These are phyloP conservation scores for Drosophila melanogaster DNA, from an alignment of 1,140 invertebrate genomes.

Conservation along the genomic window DNA sequence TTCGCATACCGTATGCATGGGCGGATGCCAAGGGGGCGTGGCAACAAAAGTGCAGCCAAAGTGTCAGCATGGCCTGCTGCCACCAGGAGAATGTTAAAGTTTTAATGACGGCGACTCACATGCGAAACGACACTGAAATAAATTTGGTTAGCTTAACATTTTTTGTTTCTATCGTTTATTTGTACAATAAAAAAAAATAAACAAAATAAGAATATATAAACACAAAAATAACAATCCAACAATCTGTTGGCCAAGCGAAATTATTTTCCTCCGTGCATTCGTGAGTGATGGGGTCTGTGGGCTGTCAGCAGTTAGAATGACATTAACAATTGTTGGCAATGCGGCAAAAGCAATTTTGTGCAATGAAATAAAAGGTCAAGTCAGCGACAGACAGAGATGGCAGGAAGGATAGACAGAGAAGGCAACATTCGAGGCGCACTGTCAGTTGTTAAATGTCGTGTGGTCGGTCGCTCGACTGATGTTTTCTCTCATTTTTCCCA, in stretches of 20 bases:
- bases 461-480: conserved; percentile 36
- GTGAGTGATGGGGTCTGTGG: conserved; percentile 29
- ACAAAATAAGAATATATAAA: too few species aligned
- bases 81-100: conserved; percentile 74
- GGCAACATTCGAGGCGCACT: conserved; percentile 28
- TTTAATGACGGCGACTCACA: conserved; percentile 65
- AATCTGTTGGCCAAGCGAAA: too few species aligned
- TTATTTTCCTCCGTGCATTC: conserved; percentile 1
- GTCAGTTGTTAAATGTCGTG: conserved; percentile 67
- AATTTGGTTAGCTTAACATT: not conserved
- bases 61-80: conserved; percentile 65
- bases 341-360: conserved; percentile 79
- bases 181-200: too few species aligned
- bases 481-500: conserved; percentile 25
- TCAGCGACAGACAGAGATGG: conserved; percentile 19
- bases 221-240: too few species aligned
- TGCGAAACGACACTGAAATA: conserved; percentile 5
- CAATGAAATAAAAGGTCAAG: conserved; percentile 70
- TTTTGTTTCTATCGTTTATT: not conserved
- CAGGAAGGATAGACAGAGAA: conserved; percentile 2
- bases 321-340: conserved; percentile 81
- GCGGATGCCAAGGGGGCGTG: conserved; percentile 1
- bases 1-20: conserved; percentile 46
- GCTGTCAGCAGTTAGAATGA: conserved; percentile 66
- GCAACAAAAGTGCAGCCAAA: conserved; percentile 49